Evolutionary conservation across 2,797 vertebrate genomes (phyloP), one percentile per base, ranked within the genome.

Genomic region (Enteromius argenteus): DNA sequence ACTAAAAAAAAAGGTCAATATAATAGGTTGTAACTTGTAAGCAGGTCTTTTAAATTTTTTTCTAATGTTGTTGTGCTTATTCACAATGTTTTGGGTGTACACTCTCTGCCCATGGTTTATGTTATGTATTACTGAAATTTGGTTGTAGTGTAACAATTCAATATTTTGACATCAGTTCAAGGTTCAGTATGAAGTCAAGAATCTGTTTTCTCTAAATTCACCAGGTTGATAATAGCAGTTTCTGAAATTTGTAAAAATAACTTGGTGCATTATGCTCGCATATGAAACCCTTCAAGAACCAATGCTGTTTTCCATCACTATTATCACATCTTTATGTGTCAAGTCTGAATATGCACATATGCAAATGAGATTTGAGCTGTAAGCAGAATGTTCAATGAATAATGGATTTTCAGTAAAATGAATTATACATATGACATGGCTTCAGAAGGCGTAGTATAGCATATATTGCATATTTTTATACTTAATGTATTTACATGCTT

Each of bases 151-250:
- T 32, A 32, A 21, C 27, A 72, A 1, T 27, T 49, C 15, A 72
- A 19, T 35, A 53, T 53, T 51, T 73, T 53, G 17, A n/a, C 17
- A 74, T 73, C 71, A 74, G 71, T 13, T 74, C 71, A 74, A 51
- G 17, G n/a, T 17, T 10, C 53, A 2, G 19, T n/a, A n/a, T 74
- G 10, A 49, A 15, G 15, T 49, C 23, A 35, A 74, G 46, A 73
- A n/a, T 74, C 5, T n/a, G 3, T 53, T 74, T 73, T 32, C 2
- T 51, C 71, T 51, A 9, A 46, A 73, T 32, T 72, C 71, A 74
- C 10, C 44, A 51, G 44, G 23, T 51, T 51, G 8, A 11, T 51
- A 49, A 30, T 49, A 11, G 7, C 6, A 46, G 1, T 30, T 32
- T 71, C 5, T 27, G 23, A 17, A 46, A 46, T 56, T 56, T 56